These are phyloP conservation scores for Epizoanthus fatuus DNA, from an alignment of 92 coral and sea anemone species.

Conservation along the genomic window DNA sequence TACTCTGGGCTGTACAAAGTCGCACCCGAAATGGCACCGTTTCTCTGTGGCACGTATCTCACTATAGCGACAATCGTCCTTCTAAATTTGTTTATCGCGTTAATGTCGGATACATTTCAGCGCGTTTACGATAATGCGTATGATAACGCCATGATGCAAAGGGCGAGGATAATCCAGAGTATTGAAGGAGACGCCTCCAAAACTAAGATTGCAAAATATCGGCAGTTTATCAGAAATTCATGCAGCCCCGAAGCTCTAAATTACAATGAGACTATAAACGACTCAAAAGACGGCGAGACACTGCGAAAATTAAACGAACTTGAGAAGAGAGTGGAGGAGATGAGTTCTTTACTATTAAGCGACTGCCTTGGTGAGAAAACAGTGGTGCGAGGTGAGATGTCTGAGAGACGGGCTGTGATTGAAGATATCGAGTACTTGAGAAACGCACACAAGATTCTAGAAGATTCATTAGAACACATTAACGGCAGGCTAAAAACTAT, in stretches of 20 bases:
- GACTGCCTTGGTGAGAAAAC: neutral
- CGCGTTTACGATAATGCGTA: slow-evolving; percentile 82
- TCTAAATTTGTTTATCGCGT: slow-evolving; percentile 79
- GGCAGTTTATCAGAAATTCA: slow-evolving; percentile 54
- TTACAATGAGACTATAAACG: slow-evolving; percentile 46
- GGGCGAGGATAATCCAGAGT: slow-evolving; percentile 68
- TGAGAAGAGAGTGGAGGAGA: neutral
- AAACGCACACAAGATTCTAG: neutral
- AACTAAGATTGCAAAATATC: slow-evolving; percentile 50
- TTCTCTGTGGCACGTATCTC: slow-evolving; percentile 65
- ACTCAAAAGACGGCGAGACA: slow-evolving; percentile 17
- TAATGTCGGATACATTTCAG: slow-evolving; percentile 84
- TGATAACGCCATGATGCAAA: slow-evolving; percentile 80
- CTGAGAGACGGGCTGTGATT: neutral
- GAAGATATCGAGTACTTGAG: neutral
- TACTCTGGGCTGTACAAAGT: slow-evolving; percentile 56
- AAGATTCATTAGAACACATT: neutral
- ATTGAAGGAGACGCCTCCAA: slow-evolving; percentile 62
- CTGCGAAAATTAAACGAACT: neutral
- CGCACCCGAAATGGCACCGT: slow-evolving; percentile 73
- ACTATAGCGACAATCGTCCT: slow-evolving; percentile 62
- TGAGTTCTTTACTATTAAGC: neutral
- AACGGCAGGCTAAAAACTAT: neutral
- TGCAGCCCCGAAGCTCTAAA: slow-evolving; percentile 78
- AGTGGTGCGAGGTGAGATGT: neutral